Base-by-base conservation (phyloP, 1,140 invertebrate species). In the Eciton burchellii region DNA sequence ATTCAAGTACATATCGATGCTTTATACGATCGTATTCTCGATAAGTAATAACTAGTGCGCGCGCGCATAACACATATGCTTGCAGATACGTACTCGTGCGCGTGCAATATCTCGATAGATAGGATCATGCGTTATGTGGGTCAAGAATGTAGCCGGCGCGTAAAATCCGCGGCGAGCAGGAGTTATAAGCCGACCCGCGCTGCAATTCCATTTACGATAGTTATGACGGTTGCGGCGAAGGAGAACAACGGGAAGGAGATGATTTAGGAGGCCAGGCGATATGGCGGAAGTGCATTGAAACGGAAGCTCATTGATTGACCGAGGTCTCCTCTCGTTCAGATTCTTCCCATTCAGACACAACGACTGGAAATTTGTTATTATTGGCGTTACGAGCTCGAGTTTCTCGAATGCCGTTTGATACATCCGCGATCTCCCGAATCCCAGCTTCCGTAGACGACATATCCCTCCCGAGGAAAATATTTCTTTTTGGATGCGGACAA, bases 141-240 rank as follows among this genome's bases (percentile, higher is more conserved):
- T 70, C 74, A 77, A 68, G 63, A 74, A 77, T 57, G 49, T 68
- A 79, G 21, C 43, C 63, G 0, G 72, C 72, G 43, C 35, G 65
- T 79, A 68, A 70, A 79, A 70, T 70, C 19, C 63, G 1, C 16
- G 8, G 41, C 21, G 24, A 79, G 62, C 62, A 43, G 57, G 45
- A 49, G 16, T 1, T 70, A 79, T 79, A 70, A 79, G 52, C 68
- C 63, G 74, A 12, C 35, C n/a, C 63, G 57, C 57, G 57, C 29
- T 26, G 72, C 56, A 70, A 79, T 79, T 79, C 49, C 21, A 57
- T 45, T 47, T 77, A 68, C 68, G 47, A 77, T 56, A 24, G 74
- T 66, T 66, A 77, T 21, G 26, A 76, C 60, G 59, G 47, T 54
- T 70, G 63, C 14, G 29, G 3, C 49, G 12, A 45, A 43, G 63